A percentile compares a stretch with the other conserved stretches of the same genome.
Evolutionary conservation across 1,140 invertebrate genomes (phyloP).

Genomic region (Hypsibius dujardini): DNA sequence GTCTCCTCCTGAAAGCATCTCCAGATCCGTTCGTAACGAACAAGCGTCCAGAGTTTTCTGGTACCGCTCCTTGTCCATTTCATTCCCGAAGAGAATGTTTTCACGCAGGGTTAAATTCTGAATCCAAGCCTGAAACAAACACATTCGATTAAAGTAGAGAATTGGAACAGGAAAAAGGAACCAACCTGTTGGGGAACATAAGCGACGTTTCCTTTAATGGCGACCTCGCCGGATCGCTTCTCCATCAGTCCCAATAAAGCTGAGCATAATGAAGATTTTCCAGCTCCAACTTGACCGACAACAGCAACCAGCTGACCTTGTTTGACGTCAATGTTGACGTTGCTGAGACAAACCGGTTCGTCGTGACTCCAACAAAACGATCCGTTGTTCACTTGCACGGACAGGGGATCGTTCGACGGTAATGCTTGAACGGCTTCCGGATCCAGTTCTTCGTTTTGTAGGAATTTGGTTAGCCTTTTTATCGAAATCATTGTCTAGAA

Average conservation of each 20-base stretch:
- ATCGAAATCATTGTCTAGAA: slow-evolving; percentile 21
- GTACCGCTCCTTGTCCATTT: slow-evolving; percentile 51
- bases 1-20: slow-evolving; percentile 70
- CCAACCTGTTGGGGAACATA: slow-evolving; percentile 84
- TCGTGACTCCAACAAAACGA: slow-evolving; percentile 21
- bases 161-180: too few species aligned
- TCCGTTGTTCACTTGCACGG: slow-evolving; percentile 19
- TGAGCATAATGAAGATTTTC: slow-evolving; percentile 21
- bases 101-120: slow-evolving; percentile 70
- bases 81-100: slow-evolving; percentile 63
- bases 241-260: slow-evolving; percentile 13
- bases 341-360: slow-evolving; percentile 19
- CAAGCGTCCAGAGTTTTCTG: slow-evolving; percentile 62
- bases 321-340: neutral
- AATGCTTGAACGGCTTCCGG: neutral
- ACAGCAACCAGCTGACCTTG: slow-evolving; percentile 21
- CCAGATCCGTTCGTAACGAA: slow-evolving; percentile 62
- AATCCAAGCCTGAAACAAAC: too few species aligned
- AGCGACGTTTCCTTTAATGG: slow-evolving; percentile 28
- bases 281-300: slow-evolving; percentile 20
- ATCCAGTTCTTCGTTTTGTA: slow-evolving; percentile 25
- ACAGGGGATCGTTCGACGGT: neutral
- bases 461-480: slow-evolving; percentile 24
- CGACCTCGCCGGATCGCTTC: neutral
- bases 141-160: too few species aligned